These are phyloP conservation scores for Mythimna albipuncta DNA, from an alignment of 2,888 invertebrate genomes.

Conservation along the genomic window DNA sequence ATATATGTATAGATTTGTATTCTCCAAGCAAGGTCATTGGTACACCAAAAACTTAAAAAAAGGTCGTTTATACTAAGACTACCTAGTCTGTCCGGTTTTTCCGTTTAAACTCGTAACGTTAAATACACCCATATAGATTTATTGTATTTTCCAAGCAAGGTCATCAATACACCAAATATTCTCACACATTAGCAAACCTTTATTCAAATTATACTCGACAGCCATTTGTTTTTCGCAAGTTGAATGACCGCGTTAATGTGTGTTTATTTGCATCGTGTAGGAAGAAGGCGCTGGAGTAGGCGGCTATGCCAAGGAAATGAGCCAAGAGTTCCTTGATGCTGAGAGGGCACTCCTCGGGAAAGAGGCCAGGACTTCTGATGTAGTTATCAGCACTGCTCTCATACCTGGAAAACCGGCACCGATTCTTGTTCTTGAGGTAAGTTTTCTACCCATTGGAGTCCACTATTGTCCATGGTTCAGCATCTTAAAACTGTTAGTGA, in stretches of 20 bases:
- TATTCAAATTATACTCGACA: slow-evolving; percentile 19
- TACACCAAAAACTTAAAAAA: no score
- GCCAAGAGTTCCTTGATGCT: slow-evolving; percentile 95
- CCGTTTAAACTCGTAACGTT: no score
- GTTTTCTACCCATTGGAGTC: neutral
- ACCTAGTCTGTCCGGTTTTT: no score
- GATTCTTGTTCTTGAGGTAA: slow-evolving; percentile 94
- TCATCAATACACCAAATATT: slow-evolving; percentile 13
- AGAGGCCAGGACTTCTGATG: slow-evolving; percentile 96
- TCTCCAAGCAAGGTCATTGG: no score
- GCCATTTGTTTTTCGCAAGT: slow-evolving; percentile 13
- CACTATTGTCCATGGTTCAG: neutral
- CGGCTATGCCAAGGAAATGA: slow-evolving; percentile 95
- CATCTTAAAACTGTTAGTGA: neutral
- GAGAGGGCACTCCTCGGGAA: slow-evolving; percentile 96
- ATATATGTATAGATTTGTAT: no score
- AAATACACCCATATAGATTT: neutral
- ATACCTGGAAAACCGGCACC: slow-evolving; percentile 97
- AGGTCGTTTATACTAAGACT: no score
- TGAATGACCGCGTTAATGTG: slow-evolving; percentile 47
- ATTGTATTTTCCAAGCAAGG: neutral
- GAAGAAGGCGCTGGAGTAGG: slow-evolving; percentile 94
- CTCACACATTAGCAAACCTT: slow-evolving; percentile 20
- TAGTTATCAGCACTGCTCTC: slow-evolving; percentile 96
- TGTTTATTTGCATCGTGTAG: slow-evolving; percentile 73